A percentile compares a stretch with the other conserved stretches of the same genome.
Conservation (phyloP, 1,140 invertebrate genomes). For the Temnothorax longispinosus region DNA sequence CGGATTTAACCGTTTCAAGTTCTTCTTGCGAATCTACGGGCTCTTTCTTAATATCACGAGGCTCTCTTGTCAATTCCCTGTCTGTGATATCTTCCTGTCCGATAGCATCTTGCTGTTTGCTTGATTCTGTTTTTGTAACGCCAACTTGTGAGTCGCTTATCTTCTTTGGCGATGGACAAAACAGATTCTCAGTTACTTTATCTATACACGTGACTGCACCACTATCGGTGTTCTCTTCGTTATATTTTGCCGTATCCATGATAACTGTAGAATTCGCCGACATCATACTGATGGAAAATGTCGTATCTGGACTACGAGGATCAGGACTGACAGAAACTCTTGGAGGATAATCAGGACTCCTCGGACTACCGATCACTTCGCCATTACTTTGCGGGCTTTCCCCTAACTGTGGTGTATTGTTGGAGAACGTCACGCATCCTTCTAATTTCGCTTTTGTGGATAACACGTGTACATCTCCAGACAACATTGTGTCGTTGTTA, state of each 20-base stretch:
- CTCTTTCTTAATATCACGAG: conserved; percentile 62
- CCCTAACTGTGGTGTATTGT: conserved; percentile 80
- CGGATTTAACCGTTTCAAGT: conserved; percentile 46
- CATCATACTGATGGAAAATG: conserved; percentile 72
- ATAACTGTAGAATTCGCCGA: conserved; percentile 64
- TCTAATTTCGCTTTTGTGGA: conserved; percentile 68
- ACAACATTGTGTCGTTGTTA: conserved; percentile 66
- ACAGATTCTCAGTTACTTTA: conserved; percentile 62
- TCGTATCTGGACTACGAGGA: conserved; percentile 75
- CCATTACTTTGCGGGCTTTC: conserved; percentile 81
- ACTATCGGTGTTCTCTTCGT: conserved; percentile 51
- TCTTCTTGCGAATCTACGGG: conserved; percentile 38
- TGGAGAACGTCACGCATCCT: conserved; percentile 79
- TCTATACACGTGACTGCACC: conserved; percentile 38
- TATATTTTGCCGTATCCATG: conserved; percentile 73
- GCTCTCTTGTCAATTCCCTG: conserved; percentile 46
- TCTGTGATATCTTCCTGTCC: background rate
- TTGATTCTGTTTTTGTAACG: conserved; percentile 46
- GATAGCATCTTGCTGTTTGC: background rate
- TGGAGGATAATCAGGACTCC: conserved; percentile 83
- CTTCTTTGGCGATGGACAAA: conserved; percentile 63
- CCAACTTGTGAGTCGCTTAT: conserved; percentile 61
- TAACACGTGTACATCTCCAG: conserved; percentile 62
- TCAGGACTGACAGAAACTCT: conserved; percentile 75
- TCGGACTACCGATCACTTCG: conserved; percentile 78